Percentiles rank a stretch among this genome's conserved stretches.
Conservation (phyloP, 2,888 invertebrate species). For the Conchocele bisecta region DNA sequence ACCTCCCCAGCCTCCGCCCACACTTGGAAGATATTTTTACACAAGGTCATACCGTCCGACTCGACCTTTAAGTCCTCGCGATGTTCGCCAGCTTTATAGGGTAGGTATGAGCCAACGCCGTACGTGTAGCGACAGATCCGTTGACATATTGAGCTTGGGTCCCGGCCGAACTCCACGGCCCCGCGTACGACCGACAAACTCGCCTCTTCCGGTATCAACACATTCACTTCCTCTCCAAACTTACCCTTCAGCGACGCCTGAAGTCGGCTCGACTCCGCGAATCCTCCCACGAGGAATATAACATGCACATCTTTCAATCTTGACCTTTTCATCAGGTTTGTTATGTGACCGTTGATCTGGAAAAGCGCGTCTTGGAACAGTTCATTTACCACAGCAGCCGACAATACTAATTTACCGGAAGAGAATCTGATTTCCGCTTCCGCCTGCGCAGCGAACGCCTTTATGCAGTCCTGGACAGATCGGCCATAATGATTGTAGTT, state of each 20-base stretch:
- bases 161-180: constrained; percentile 78
- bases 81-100: constrained; percentile 74
- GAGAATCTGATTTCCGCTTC: constrained; percentile 75
- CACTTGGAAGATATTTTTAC: constrained; percentile 74
- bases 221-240: constrained; percentile 73
- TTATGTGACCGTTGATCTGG: constrained; percentile 73
- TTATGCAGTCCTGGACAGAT: constrained; percentile 74
- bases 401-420: constrained; percentile 75
- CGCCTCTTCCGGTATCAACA: constrained; percentile 77
- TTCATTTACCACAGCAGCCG: constrained; percentile 68
- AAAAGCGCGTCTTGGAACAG: constrained; percentile 73
- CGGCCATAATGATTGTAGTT: constrained; percentile 74
- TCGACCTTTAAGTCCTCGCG: constrained; percentile 74
- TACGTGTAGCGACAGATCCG: constrained; percentile 78
- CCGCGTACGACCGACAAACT: constrained; percentile 77
- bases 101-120: constrained; percentile 76
- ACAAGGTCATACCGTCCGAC: constrained; percentile 75
- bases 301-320: constrained; percentile 73
- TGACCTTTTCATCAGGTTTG: constrained; percentile 66
- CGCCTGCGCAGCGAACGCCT: constrained; percentile 64
- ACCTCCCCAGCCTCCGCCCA: constrained; percentile 78
- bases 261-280: constrained; percentile 74
- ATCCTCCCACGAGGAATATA: constrained; percentile 78
- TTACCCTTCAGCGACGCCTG: constrained; percentile 70
- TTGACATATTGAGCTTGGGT: constrained; percentile 77